A percentile compares a stretch with the other conserved stretches of the same genome.
Conservation (phyloP, 2,888 invertebrate species). For the Aproaerema taeniolella region DNA sequence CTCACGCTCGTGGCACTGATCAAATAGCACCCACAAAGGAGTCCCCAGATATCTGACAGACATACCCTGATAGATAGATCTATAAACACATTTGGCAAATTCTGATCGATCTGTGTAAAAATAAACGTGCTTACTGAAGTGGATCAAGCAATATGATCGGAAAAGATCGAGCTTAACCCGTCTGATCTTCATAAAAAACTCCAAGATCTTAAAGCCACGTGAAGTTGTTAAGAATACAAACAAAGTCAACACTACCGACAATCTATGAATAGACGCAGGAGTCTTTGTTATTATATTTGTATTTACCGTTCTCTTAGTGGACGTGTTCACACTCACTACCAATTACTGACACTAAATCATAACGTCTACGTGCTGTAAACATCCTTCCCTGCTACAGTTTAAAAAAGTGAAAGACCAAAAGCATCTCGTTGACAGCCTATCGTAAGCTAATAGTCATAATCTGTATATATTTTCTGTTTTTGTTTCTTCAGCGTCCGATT, state of each 20-base stretch:
- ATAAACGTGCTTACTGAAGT: background rate
- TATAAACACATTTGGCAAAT: slow-evolving; percentile 49
- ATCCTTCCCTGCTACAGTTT: slow-evolving; percentile 54
- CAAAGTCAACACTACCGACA: slow-evolving; percentile 39
- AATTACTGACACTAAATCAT: slow-evolving; percentile 74
- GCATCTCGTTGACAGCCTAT: slow-evolving; percentile 64
- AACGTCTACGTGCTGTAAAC: slow-evolving; percentile 68
- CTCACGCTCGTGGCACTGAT: slow-evolving; percentile 73
- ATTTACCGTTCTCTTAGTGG: slow-evolving; percentile 64
- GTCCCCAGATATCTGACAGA: slow-evolving; percentile 71
- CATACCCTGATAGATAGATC: slow-evolving; percentile 67
- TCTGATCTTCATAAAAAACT: slow-evolving; percentile 23
- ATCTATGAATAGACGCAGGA: slow-evolving; percentile 53
- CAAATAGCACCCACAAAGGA: slow-evolving; percentile 72
- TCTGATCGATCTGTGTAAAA: slow-evolving; percentile 33
- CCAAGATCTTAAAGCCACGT: slow-evolving; percentile 37
- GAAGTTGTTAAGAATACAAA: slow-evolving; percentile 47
- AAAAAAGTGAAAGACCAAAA: slow-evolving; percentile 58
- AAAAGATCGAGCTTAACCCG: slow-evolving; percentile 11
- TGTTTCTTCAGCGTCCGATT: slow-evolving; percentile 43
- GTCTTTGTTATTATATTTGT: slow-evolving; percentile 71
- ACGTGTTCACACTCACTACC: slow-evolving; percentile 71
- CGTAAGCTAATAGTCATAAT: slow-evolving; percentile 68
- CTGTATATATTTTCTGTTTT: slow-evolving; percentile 53
- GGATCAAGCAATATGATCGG: too few relatives aligned